Conservation (phyloP, 2,797 vertebrate genomes). For the Manis javanica region DNA sequence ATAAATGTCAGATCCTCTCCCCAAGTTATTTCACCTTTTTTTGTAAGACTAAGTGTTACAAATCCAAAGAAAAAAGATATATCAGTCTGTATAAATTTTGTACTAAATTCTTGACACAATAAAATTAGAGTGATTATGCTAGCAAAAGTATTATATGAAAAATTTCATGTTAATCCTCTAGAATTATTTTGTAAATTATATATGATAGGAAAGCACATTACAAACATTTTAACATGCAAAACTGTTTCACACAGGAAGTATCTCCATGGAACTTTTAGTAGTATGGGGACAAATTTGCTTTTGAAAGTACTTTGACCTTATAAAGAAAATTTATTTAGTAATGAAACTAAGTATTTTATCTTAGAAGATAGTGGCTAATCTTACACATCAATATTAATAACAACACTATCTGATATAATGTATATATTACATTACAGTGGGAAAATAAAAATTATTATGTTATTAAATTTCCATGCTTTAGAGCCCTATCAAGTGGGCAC, state of each 20-base stretch:
- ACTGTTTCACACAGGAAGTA: slow-evolving; percentile 12
- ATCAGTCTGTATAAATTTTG: neutral
- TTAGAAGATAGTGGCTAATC: neutral
- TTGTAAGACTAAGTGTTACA: slow-evolving; percentile 64
- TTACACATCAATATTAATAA: neutral
- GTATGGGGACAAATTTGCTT: slow-evolving; percentile 47
- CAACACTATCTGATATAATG: neutral
- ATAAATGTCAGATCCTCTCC: neutral
- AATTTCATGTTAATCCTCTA: slow-evolving; percentile 1
- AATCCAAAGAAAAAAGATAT: neutral
- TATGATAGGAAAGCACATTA: slow-evolving; percentile 30
- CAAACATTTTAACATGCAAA: slow-evolving; percentile 24
- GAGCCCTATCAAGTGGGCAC: neutral
- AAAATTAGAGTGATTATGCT: neutral
- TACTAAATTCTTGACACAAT: neutral
- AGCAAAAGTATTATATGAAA: slow-evolving; percentile 14
- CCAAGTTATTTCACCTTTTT: slow-evolving; percentile 27
- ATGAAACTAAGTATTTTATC: neutral
- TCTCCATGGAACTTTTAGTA: slow-evolving; percentile 16
- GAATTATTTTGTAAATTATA: slow-evolving; percentile 51
- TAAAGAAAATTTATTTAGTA: slow-evolving; percentile 8
- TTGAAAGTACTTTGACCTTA: slow-evolving; percentile 6
- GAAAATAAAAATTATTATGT: neutral
- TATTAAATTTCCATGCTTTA: neutral
- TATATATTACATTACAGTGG: neutral